Evolutionary conservation across 1,140 invertebrate genomes (phyloP).

Genomic region (Drosophila fuyamai): DNA sequence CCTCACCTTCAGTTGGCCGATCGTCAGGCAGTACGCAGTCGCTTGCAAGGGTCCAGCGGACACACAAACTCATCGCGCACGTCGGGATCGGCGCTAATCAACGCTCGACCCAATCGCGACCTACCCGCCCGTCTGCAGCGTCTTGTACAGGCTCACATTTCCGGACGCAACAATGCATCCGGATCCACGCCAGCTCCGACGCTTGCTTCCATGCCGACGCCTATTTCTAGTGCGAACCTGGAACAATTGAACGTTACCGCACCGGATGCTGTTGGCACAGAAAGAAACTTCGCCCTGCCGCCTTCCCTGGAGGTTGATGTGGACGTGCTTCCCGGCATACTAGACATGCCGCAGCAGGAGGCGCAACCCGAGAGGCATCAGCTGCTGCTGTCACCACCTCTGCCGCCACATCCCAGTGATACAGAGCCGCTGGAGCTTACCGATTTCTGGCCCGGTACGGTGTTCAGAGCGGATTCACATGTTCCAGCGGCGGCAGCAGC

Average conservation of each 20-base stretch:
- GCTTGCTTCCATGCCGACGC: conserved; percentile 10
- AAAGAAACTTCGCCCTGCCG: conserved; percentile 24
- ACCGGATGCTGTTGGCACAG: not conserved
- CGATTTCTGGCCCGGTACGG: conserved; percentile 1
- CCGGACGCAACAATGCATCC: not conserved
- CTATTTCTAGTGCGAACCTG: conserved; percentile 8
- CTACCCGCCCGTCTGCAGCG: conserved; percentile 54
- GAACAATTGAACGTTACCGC: conserved; percentile 2
- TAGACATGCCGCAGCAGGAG: conserved; percentile 41
- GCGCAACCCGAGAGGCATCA: conserved; percentile 4
- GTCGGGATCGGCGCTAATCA: conserved; percentile 9
- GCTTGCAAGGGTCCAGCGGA: conserved; percentile 1
- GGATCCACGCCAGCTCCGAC: not conserved
- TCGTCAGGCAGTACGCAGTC: conserved; percentile 25
- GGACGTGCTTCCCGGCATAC: conserved; percentile 24
- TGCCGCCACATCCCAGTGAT: conserved; percentile 22
- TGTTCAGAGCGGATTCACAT: not conserved
- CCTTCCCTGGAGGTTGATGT: conserved; percentile 48
- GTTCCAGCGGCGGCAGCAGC: not conserved
- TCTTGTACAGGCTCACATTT: conserved; percentile 19
- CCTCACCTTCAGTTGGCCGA: not conserved
- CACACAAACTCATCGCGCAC: conserved; percentile 36
- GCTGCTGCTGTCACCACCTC: conserved; percentile 14
- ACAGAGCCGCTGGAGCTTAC: not conserved
- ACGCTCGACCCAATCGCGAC: conserved; percentile 42